Evolutionary conservation across 2,797 vertebrate species (phyloP), one percentile per base, ranked within the genome.

Genomic region (Tinamus major): DNA sequence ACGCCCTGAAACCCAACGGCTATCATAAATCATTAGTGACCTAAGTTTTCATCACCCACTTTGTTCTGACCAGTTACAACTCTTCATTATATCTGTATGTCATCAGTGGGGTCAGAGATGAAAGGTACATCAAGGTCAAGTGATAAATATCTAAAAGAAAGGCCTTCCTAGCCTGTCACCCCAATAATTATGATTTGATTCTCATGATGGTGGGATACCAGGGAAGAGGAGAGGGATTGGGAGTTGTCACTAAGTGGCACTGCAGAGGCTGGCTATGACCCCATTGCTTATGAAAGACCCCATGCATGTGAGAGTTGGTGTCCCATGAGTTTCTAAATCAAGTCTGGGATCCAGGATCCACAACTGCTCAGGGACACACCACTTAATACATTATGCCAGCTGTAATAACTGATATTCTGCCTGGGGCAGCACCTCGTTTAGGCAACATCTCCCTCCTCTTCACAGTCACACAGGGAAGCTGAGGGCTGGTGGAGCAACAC

Each of bases 31-130:
- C 88, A 63, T 21, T 33, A 23, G 31, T 87, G 89, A 91, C 20
- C 68, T 87, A 14, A 87, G 64, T 56, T 93, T 64, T 83, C 92
- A 53, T 33, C 90, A 62, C 39, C 12, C 6, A 2, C 78, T 75
- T 75, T 64, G 48, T 44, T 68, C 79, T 61, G 64, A 17, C n/a
- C 49, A 41, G 5, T 74, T n/a, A 13, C 48, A 75, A 53, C 12
- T 71, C 59, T 91, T 89, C 24, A 5, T 65, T 33, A 11, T 53
- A 21, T 62, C 59, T 62, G 26, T 35, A 27, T 77, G 20, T 61
- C 82, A 27, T 11, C 77, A 75, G 24, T 56, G 79, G 9, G 51
- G 48, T 33, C 19, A 65, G 19, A 4, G 35, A 33, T 17, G 41
- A 24, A 51, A 81, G 59, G 12, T 17, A 7, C 51, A 74, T 9